Base-by-base conservation (phyloP, 2,888 invertebrate genomes). In the Drosophila macrospina region DNA sequence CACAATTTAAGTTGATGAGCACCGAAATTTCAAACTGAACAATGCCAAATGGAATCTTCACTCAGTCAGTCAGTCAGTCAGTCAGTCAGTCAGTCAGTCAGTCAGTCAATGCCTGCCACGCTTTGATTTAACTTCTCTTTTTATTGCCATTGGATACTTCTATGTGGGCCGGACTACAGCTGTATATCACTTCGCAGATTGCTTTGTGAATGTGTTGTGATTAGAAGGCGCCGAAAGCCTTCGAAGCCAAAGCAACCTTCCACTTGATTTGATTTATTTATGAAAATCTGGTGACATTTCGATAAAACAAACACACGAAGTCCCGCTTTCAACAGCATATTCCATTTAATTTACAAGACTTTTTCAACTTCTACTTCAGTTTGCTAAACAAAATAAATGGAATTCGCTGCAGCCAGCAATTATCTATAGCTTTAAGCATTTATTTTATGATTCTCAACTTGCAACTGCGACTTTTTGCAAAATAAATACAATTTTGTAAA, bases 1-100 rank as follows among this genome's bases (percentile, higher is more conserved):
- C 79, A 79, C 75, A 80, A 82, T 85, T 86, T 87, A 74, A 78
- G 67, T 80, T 82, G 79, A 88, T 84, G 84, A 86, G 83, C 76
- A 68, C 51, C 45, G 57, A 66, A 69, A 72, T 75, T 80, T 61
- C 28, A 60, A 69, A 69, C 47, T n/a, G 55, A 69, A 84, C 67
- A 80, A 68, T 79, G 48, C 47, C 11, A 60, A 68, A 24, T 50
- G 52, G 44, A 42, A 36, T 61, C 54, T 39, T 37, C 56, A 54
- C 11, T 45, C 55, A 5, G 52, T 66, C 61, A 34, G 41, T 45
- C 52, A 7, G 34, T 39, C 51, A 4, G 34, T 20, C 50, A 16
- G 26, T 41, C 52, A 7, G 34, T 39, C 51, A 4, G 34, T 20
- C 50, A 13, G 20, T 41, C 52, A n/a, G 28, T 52, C 20, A 28